Evolutionary conservation across 2,888 invertebrate genomes (phyloP), one percentile per base, ranked within the genome.

Genomic region (Ashinkailepas kermadecensis): DNA sequence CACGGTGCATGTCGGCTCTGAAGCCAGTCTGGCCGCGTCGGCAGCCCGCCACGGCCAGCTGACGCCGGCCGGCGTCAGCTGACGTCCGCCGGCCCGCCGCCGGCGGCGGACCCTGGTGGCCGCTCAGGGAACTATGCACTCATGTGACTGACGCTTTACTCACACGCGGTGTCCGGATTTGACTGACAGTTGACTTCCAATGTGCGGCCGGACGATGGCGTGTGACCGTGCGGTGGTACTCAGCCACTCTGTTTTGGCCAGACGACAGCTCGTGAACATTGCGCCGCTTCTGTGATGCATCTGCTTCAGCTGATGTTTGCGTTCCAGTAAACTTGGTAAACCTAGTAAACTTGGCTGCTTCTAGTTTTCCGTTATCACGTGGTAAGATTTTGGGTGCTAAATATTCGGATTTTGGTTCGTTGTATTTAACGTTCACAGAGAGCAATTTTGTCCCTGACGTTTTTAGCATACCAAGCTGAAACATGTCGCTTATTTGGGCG

Each of bases 61-160:
- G 15, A 7, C 62, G 18, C 18, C 62, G 62, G 18, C 3, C 7
- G 0, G 62, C 62, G 15, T 15, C 62, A 62, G 18, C 62, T 23
- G 12, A 9, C 11, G 65, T 1, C 39, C 39, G 39, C 39, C 39
- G 39, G 39, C 39, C 11, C 23, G 39, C 39, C 39, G 39, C 39
- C 39, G 39, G 39, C 39, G 39, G 39, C 39, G 39, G 39, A 39
- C 39, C 39, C 39, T 39, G 39, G 39, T 4, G 39, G 39, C 39
- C 39, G 39, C 39, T 39, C 39, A 39, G 39, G 39, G 39, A 39
- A 39, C 39, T 39, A 39, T 4, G 39, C 39, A 3, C 65, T 12
- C 39, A 13, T 70, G 70, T 70, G 70, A 70, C 70, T 70, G 70
- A 70, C 70, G 70, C 70, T 23, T 70, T 12, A 15, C 70, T 70